These are phyloP conservation scores for Otus scops DNA, from an alignment of 2,797 vertebrate species.

Conservation along the genomic window DNA sequence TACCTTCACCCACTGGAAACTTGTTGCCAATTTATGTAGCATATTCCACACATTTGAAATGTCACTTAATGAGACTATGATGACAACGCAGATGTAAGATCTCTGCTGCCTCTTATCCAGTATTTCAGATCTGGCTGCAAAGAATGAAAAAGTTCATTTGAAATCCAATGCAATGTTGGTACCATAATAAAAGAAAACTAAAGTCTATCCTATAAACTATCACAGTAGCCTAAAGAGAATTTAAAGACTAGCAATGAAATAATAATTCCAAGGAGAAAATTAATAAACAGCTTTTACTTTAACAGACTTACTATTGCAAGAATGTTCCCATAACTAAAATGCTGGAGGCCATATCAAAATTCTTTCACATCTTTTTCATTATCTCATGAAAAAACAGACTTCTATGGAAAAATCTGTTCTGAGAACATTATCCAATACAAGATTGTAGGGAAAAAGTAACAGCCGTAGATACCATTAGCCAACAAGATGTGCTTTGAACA, in stretches of 20 bases:
- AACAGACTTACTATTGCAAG: neutral
- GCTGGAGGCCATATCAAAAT: slow-evolving; percentile 10
- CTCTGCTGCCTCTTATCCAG: neutral
- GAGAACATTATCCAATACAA: neutral
- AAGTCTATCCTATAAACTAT: neutral
- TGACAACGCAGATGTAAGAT: neutral
- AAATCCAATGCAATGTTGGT: neutral
- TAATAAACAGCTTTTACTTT: neutral
- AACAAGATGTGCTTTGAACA: neutral
- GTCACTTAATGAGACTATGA: neutral
- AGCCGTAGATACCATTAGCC: neutral
- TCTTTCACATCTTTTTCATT: neutral
- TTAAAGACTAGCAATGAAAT: neutral
- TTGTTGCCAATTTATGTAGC: slow-evolving; percentile 73
- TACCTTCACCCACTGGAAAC: slow-evolving; percentile 79
- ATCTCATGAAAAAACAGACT: neutral
- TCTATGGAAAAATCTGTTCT: slow-evolving; percentile 31
- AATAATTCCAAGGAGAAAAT: neutral
- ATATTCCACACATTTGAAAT: slow-evolving; percentile 69
- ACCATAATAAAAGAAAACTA: neutral
- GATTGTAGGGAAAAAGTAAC: neutral
- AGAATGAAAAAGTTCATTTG: neutral
- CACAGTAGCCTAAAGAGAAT: neutral
- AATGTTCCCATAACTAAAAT: slow-evolving; percentile 2
- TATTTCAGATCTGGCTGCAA: slow-evolving; percentile 60